Evolutionary conservation across 2,113 vertebrate species (phyloP).

Genomic region (Hiodon alosoides): DNA sequence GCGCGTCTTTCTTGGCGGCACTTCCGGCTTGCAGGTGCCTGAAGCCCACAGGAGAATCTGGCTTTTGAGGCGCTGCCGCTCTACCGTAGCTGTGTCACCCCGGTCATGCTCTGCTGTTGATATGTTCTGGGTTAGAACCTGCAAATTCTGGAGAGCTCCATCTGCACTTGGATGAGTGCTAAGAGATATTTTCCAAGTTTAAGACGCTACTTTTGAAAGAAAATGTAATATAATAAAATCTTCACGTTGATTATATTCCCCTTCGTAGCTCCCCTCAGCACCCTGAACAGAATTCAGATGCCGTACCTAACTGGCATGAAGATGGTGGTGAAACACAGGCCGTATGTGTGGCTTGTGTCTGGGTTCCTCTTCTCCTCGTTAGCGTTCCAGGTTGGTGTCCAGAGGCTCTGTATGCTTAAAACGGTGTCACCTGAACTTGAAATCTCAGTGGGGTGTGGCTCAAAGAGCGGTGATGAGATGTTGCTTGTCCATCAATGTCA

Average conservation of each 20-base stretch:
- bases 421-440: background rate
- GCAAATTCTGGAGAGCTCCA: too few species aligned
- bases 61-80: background rate
- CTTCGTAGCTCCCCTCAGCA: slow-evolving; percentile 30
- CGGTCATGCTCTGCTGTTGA: too few species aligned
- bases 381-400: slow-evolving; percentile 52
- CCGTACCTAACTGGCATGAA: slow-evolving; percentile 43
- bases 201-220: too few species aligned
- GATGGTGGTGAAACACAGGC: slow-evolving; percentile 39
- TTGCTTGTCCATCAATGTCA: background rate
- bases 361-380: slow-evolving; percentile 53
- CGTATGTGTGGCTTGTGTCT: slow-evolving; percentile 46
- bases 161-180: too few species aligned
- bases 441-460: background rate
- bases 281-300: slow-evolving; percentile 36
- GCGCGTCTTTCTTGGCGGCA: too few species aligned
- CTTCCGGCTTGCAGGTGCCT: too few species aligned
- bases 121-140: too few species aligned
- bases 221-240: too few species aligned
- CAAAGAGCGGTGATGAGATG: background rate
- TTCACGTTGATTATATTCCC: background rate
- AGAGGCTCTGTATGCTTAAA: background rate
- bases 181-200: too few species aligned
- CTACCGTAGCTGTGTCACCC: too few species aligned
- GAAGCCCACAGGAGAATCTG: background rate